Evolutionary conservation across 2,888 invertebrate species (phyloP).

Genomic region (Caenorhabditis wallacei): DNA sequence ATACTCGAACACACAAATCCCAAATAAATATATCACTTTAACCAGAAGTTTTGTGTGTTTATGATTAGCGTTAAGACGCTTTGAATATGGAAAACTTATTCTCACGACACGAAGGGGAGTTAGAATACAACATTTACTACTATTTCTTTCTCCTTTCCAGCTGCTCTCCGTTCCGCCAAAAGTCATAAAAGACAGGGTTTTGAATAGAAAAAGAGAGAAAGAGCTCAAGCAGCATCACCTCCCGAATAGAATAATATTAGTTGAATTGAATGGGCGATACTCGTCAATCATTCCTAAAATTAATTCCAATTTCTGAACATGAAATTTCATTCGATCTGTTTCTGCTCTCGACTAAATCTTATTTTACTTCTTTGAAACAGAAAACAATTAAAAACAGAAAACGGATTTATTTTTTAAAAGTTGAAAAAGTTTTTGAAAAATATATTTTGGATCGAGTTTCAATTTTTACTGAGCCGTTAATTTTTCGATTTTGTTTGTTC

Average conservation of each 20-base stretch:
- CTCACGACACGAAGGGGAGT: too few relatives aligned
- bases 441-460: slow-evolving; percentile 31
- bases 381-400: not conserved
- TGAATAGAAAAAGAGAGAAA: slow-evolving; percentile 40
- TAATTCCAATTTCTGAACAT: slow-evolving; percentile 48
- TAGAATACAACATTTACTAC: slow-evolving; percentile 35
- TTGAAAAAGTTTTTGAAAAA: not conserved
- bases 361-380: not conserved
- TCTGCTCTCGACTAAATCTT: not conserved
- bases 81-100: too few relatives aligned
- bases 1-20: too few relatives aligned
- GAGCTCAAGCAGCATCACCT: too few relatives aligned
- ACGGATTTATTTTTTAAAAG: slow-evolving; percentile 15
- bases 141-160: slow-evolving; percentile 28
- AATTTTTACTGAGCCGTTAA: slow-evolving; percentile 4
- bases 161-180: slow-evolving; percentile 46
- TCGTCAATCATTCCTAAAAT: slow-evolving; percentile 64
- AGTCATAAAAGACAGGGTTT: slow-evolving; percentile 53
- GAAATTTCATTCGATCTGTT: not conserved
- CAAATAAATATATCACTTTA: too few relatives aligned
- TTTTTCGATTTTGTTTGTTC: slow-evolving; percentile 40
- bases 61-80: too few relatives aligned
- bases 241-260: slow-evolving; percentile 33
- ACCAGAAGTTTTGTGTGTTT: too few relatives aligned
- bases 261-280: slow-evolving; percentile 28